Evolutionary conservation across 2,113 vertebrate species (phyloP).

Genomic region (Nannospalax galili): DNA sequence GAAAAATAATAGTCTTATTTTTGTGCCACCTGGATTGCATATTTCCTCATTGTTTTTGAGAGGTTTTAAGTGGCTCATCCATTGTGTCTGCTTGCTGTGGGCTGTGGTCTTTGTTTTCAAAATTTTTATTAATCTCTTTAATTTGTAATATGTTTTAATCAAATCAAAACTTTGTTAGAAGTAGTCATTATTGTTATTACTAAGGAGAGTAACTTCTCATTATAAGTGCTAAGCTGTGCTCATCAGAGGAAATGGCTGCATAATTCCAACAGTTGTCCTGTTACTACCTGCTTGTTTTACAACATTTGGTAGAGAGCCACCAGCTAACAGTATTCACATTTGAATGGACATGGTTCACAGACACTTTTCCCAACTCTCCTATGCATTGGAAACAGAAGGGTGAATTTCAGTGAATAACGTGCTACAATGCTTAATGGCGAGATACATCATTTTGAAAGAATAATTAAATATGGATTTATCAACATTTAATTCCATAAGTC

Average conservation of each 20-base stretch:
- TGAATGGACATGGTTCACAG: neutral
- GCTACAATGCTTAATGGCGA: neutral
- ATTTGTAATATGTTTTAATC: neutral
- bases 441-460: neutral
- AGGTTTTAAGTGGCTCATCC: neutral
- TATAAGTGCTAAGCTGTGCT: neutral
- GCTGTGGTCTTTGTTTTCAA: no score
- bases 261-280: neutral
- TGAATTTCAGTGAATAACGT: neutral
- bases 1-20: no score
- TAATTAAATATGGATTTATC: neutral
- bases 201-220: neutral
- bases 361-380: neutral
- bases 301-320: neutral
- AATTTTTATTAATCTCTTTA: neutral
- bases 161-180: conserved; percentile 8
- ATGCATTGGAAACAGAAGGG: neutral
- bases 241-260: neutral
- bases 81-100: neutral
- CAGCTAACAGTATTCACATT: neutral
- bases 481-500: neutral
- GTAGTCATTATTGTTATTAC: neutral
- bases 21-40: neutral
- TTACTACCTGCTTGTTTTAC: neutral
- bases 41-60: neutral